phyloP scores from a whole-genome alignment of 2,797 vertebrate genomes.

The Sebastiscus tertius region DNA sequence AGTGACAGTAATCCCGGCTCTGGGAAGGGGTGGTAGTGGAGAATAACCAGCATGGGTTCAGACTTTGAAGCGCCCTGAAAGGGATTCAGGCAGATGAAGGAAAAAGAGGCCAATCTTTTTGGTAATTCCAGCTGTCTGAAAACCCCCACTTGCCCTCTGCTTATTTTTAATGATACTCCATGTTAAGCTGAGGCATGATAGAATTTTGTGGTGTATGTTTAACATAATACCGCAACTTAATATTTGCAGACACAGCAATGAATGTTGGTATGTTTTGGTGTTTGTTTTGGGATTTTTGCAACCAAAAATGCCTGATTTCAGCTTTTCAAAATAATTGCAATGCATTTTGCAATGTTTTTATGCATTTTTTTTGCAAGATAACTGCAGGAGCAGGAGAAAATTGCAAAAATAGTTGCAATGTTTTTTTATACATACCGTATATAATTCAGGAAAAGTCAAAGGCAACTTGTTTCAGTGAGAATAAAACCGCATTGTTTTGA shows the following conservation, averaged over 20 bases:
- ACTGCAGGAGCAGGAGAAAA: too few relatives aligned
- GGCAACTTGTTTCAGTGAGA: too few relatives aligned
- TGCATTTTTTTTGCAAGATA: too few relatives aligned
- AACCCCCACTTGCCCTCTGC: conserved; percentile 30
- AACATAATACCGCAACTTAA: background rate
- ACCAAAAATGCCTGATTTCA: too few relatives aligned
- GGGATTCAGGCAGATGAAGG: conserved; percentile 53
- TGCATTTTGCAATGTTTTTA: too few relatives aligned
- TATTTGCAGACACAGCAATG: conserved; percentile 6
- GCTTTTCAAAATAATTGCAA: too few relatives aligned
- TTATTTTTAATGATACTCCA: conserved; percentile 44
- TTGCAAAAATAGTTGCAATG: too few relatives aligned
- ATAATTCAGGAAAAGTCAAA: too few relatives aligned
- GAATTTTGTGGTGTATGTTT: background rate
- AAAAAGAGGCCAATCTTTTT: conserved; percentile 57
- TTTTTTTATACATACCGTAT: too few relatives aligned
- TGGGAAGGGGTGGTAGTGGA: conserved; percentile 27
- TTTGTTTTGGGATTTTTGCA: too few relatives aligned
- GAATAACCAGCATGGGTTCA: conserved; percentile 63
- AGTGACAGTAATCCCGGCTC: conserved; percentile 72
- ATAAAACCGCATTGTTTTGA: too few relatives aligned
- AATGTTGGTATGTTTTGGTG: background rate
- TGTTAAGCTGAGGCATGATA: conserved; percentile 13
- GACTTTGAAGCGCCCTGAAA: conserved; percentile 62
- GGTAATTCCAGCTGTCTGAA: conserved; percentile 62